Evolutionary conservation across 2,113 vertebrate genomes (phyloP).

Genomic region (human): DNA sequence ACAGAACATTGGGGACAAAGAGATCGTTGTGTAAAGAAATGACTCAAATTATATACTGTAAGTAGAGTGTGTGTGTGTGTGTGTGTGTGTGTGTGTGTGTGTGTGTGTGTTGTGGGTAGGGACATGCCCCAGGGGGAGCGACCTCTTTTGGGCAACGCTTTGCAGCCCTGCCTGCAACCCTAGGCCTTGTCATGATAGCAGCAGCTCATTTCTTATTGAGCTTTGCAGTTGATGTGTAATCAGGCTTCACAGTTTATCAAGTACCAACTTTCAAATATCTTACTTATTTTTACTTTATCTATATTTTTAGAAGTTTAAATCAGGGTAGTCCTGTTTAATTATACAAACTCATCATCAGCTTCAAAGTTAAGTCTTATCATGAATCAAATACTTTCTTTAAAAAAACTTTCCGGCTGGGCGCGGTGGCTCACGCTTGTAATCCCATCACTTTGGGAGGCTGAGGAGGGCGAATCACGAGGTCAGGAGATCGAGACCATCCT

Average conservation of each 20-base stretch:
- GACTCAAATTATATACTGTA: not conserved
- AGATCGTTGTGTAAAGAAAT: not conserved
- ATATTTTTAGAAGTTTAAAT: not conserved
- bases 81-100: not conserved
- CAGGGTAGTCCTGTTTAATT: slow-evolving; percentile 80
- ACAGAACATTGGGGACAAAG: not conserved
- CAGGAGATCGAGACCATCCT: too few species aligned
- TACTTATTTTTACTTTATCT: not conserved
- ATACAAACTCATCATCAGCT: slow-evolving; percentile 70
- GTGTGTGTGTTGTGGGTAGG: not conserved
- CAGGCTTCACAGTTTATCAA: not conserved
- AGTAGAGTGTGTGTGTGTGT: not conserved
- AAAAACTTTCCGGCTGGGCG: too few species aligned
- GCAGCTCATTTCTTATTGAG: not conserved
- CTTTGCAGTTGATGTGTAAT: not conserved
- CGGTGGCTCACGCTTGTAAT: too few species aligned
- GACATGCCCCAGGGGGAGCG: not conserved
- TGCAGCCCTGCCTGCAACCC: not conserved
- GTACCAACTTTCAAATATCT: not conserved
- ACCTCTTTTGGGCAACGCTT: not conserved
- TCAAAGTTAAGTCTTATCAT: slow-evolving; percentile 74
- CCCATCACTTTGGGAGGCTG: too few species aligned
- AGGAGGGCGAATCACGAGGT: too few species aligned
- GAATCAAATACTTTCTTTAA: slow-evolving; percentile 32
- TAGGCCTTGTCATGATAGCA: not conserved